phyloP scores from a whole-genome alignment of 2,113 vertebrate species.

The Pomatorhinus ruficollis region DNA sequence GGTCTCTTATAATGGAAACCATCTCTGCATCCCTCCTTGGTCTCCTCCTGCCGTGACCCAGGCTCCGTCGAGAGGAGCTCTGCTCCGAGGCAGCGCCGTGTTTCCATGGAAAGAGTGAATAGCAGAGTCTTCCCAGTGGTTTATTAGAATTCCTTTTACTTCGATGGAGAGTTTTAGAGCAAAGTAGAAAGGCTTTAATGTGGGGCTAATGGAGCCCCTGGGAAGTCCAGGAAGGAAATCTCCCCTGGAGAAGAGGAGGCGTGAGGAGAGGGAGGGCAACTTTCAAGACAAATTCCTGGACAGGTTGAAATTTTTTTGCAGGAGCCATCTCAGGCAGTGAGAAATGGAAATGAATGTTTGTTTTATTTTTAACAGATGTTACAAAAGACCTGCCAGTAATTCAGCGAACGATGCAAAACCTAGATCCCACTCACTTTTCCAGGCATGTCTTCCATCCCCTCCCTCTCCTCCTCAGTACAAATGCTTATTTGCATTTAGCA shows the following conservation, averaged over 20 bases:
- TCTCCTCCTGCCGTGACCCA: constrained; percentile 63
- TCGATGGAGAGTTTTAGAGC: constrained; percentile 56
- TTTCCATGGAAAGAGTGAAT: constrained; percentile 73
- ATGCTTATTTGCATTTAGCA: constrained; percentile 41
- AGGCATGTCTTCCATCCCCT: constrained; percentile 37
- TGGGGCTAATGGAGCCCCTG: constrained; percentile 71
- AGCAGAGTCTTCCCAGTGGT: constrained; percentile 61
- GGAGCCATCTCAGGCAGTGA: constrained; percentile 62
- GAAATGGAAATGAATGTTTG: constrained; percentile 62
- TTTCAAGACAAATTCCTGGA: constrained; percentile 63
- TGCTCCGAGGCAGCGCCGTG: constrained; percentile 45
- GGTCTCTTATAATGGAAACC: constrained; percentile 57
- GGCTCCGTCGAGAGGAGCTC: constrained; percentile 47
- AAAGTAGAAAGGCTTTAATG: constrained; percentile 70
- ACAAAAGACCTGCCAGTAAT: constrained; percentile 67
- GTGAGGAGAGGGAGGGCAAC: constrained; percentile 56
- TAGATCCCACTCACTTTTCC: constrained; percentile 50
- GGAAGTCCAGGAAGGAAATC: constrained; percentile 70
- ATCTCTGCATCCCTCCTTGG: constrained; percentile 51
- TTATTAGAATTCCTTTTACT: constrained; percentile 75
- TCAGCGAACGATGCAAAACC: constrained; percentile 49
- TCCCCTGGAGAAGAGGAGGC: constrained; percentile 69
- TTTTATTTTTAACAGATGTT: constrained; percentile 74
- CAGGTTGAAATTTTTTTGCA: constrained; percentile 67
- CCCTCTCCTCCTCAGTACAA: background rate